Base-by-base conservation (phyloP, 35 echinoderm and acorn worm species). In the Stichopus chloronotus region DNA sequence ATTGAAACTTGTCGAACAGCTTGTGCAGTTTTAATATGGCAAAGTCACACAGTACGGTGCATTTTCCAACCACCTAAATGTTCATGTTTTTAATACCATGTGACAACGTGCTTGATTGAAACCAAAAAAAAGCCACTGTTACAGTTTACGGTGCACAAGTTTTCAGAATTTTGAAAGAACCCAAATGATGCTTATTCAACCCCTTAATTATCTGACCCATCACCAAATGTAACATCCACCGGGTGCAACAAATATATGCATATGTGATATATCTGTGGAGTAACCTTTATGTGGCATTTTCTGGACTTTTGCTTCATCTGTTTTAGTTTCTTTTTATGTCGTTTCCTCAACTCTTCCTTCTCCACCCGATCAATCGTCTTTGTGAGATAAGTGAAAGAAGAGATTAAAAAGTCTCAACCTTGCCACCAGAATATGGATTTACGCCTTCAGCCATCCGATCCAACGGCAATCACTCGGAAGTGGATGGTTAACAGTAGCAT, bases 301-400 rank as follows among this genome's bases (percentile, higher is more conserved):
- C 61, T 65, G 61, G 61, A 65, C 11, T 65, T 11, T 65, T 65
- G 11, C 61, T 14, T 11, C 19, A 14, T 65, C 8, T 11, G 11
- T 65, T 65, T 65, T 65, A 65, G 61, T 65, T 65, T 65, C 61
- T 65, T 65, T 11, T 65, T 19, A 65, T 19, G 11, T 8, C 19
- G 61, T 65, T 65, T 65, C 19, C 61, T 65, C 61, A 65, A 65
- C 61, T 65, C 61, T 19, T 65, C 61, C 19, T 65, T 65, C 61
- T 65, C 61, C 61, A 65, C 61, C 19, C 61, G 61, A 65, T 65
- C 61, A 65, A 65, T 65, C 19, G 61, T 65, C 61, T 65, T 43
- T 65, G 61, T 65, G 19, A 65, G 61, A 65, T 65, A 65, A 65
- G 61, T 65, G 61, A 65, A 65, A 65, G 61, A 65, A 65, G 61